A percentile compares a stretch with the other conserved stretches of the same genome.
phyloP scores from a whole-genome alignment of 2,888 invertebrate species.

The Coleophora flavipennella region DNA sequence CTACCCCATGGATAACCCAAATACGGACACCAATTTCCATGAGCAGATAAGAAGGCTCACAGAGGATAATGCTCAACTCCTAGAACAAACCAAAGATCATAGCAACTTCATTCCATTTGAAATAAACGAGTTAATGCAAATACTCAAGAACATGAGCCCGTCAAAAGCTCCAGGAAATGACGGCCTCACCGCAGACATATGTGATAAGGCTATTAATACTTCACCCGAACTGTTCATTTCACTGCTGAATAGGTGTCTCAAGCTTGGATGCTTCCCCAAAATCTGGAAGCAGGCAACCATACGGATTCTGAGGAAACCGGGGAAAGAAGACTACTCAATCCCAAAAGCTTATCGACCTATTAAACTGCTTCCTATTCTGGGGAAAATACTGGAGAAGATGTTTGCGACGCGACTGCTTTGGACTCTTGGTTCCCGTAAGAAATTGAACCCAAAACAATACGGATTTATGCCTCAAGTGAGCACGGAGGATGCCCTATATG shows the following conservation, averaged over 20 bases:
- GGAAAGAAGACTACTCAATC: conserved; percentile 2
- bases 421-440: conserved; percentile 1
- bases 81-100: too few relatives aligned
- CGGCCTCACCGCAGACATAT: conserved; percentile 11
- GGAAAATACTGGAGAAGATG: conserved; percentile 13
- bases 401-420: conserved; percentile 5
- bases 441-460: conserved; percentile 8
- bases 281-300: conserved; percentile 10
- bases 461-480: conserved; percentile 13
- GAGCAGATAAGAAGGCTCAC: too few relatives aligned
- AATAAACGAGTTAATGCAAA: not conserved
- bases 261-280: conserved; percentile 6
- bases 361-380: conserved; percentile 10
- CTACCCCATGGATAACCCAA: conserved; percentile 4
- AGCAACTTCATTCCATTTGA: too few relatives aligned
- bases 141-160: conserved; percentile 4
- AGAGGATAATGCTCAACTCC: too few relatives aligned
- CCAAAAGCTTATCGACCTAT: conserved; percentile 11
- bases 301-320: conserved; percentile 6
- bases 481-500: conserved; percentile 12
- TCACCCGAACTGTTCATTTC: not conserved
- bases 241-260: conserved; percentile 10
- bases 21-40: not conserved
- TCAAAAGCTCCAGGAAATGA: conserved; percentile 11
- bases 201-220: not conserved